Conservation (phyloP, 2,888 invertebrate species). For the Thyatira batis region DNA sequence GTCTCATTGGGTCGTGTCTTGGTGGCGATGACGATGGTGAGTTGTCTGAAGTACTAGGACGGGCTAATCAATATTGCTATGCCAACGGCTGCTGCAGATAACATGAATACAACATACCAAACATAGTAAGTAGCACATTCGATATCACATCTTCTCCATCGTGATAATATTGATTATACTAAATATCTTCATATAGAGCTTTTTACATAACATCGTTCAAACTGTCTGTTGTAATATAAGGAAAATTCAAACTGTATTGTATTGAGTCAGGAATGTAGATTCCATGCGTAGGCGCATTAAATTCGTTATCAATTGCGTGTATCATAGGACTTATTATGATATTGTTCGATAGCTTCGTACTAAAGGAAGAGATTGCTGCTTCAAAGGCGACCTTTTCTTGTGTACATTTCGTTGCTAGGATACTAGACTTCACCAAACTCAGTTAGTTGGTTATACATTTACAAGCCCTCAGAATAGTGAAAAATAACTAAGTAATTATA, state of each 20-base stretch:
- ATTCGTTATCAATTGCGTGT: neutral
- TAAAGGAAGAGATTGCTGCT: too few species aligned
- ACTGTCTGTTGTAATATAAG: neutral
- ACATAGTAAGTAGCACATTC: neutral
- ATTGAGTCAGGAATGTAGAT: neutral
- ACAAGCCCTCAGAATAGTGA: too few species aligned
- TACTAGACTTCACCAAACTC: too few species aligned
- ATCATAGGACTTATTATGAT: neutral
- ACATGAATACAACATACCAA: neutral
- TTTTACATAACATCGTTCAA: neutral
- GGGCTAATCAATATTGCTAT: slow-evolving; percentile 31
- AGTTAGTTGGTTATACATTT: too few species aligned
- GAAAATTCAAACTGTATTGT: neutral
- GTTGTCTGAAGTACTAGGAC: slow-evolving; percentile 2
- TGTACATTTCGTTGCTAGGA: neutral
- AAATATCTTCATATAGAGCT: neutral
- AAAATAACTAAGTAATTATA: too few species aligned
- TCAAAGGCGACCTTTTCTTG: too few species aligned
- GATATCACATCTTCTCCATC: neutral
- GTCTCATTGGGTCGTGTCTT: neutral
- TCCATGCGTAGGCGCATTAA: neutral
- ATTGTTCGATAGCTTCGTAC: neutral
- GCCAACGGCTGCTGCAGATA: slow-evolving; percentile 21
- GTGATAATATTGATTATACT: neutral
- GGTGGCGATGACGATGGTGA: neutral